Evolutionary conservation across 2,888 invertebrate genomes (phyloP).

Genomic region (Ctena decussata): DNA sequence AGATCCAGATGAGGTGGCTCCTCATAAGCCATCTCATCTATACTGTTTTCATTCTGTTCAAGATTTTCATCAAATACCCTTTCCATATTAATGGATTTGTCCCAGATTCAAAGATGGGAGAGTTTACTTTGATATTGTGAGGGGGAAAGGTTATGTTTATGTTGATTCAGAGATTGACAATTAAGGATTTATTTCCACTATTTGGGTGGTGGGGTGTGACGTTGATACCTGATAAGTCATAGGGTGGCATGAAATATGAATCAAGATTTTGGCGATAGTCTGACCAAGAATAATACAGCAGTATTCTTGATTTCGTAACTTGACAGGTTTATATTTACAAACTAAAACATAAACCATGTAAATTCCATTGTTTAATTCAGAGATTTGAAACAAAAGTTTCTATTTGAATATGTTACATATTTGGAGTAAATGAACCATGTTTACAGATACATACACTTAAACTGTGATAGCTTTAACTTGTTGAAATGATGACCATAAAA

Average conservation of each 20-base stretch:
- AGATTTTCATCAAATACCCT: too few species aligned
- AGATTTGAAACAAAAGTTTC: not conserved
- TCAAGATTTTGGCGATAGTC: not conserved
- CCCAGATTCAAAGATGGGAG: too few species aligned
- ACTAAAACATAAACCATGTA: not conserved
- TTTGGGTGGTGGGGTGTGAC: not conserved
- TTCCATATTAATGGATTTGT: too few species aligned
- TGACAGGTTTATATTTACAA: not conserved
- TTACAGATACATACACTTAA: not conserved
- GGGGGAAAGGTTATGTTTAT: too few species aligned
- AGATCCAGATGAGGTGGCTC: too few species aligned
- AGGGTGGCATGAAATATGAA: conserved; percentile 1
- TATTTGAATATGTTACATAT: not conserved
- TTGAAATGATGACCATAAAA: not conserved
- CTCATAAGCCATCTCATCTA: too few species aligned
- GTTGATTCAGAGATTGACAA: not conserved
- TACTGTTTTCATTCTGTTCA: too few species aligned
- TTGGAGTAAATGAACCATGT: not conserved
- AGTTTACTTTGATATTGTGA: too few species aligned
- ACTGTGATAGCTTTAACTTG: not conserved
- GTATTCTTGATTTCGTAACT: not conserved
- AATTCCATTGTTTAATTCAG: not conserved
- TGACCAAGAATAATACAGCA: not conserved
- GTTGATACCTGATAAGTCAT: not conserved
- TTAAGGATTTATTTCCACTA: not conserved